These are phyloP conservation scores for Aplochiton taeniatus DNA, from an alignment of 2,797 vertebrate genomes.

Conservation along the genomic window DNA sequence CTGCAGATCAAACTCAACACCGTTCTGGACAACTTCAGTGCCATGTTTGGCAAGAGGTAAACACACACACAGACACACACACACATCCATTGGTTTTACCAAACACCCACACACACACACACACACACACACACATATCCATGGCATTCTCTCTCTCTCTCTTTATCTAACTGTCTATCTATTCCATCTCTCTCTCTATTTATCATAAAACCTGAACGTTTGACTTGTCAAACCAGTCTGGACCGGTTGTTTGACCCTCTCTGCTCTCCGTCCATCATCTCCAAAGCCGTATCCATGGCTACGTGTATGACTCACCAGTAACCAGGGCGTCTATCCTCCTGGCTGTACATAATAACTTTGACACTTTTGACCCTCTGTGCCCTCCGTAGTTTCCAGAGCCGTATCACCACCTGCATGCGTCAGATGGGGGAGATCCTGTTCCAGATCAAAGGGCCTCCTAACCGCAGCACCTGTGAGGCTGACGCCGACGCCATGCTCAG, in stretches of 20 bases:
- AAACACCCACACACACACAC: slow-evolving; percentile 34
- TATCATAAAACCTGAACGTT: too few species aligned
- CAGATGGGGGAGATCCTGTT: slow-evolving; percentile 92
- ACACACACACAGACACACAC: slow-evolving; percentile 20
- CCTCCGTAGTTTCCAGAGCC: slow-evolving; percentile 85
- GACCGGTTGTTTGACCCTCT: too few species aligned
- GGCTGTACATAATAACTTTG: too few species aligned
- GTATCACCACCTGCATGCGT: slow-evolving; percentile 87
- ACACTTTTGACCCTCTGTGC: neutral
- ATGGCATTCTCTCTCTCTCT: neutral
- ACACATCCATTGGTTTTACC: too few species aligned
- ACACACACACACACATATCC: neutral
- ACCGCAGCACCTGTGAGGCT: slow-evolving; percentile 87
- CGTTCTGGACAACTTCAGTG: slow-evolving; percentile 90
- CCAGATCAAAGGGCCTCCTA: slow-evolving; percentile 90
- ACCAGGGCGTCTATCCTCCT: too few species aligned
- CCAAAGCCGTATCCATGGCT: too few species aligned
- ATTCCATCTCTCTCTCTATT: too few species aligned
- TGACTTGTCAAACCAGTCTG: too few species aligned
- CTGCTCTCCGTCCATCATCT: too few species aligned
- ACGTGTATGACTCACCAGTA: too few species aligned
- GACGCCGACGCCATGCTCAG: slow-evolving; percentile 88
- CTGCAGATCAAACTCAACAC: slow-evolving; percentile 82
- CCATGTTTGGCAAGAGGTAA: slow-evolving; percentile 92
- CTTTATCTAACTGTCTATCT: too few species aligned